Base-by-base conservation (phyloP, 1,140 invertebrate genomes). In the Bombus difficillimus region DNA sequence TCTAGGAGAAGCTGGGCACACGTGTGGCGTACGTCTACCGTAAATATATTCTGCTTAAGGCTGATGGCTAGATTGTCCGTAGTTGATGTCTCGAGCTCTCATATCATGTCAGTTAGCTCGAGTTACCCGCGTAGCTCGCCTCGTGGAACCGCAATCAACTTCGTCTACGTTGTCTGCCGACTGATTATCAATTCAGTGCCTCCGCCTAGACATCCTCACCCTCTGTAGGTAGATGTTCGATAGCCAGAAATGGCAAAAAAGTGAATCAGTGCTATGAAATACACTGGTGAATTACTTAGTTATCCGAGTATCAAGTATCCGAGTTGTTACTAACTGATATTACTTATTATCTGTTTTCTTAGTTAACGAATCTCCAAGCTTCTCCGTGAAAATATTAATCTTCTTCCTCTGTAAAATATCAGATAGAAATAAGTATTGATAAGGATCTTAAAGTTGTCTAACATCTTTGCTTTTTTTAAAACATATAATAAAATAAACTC, bases 31-130 rank as follows among this genome's bases (percentile, higher is more conserved):
- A 59, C 22, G n/a, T 74, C 25, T 83, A 81, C 78, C 85, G 87
- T 92, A 92, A 91, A 91, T 92, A 86, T 66, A 90, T 90, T 88
- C 87, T 90, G 75, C 88, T 92, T 90, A 91, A 92, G 89, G 87
- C 64, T 92, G 90, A 91, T 91, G 77, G 89, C 86, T 92, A 90
- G 91, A 92, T 91, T 91, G 89, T 90, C 69, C 68, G 84, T 90
- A 86, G 82, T 88, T 92, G 82, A 88, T 47, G 72, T 89, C 84
- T 89, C 83, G 81, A 39, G 79, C 72, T 88, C 85, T 81, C 85
- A 43, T 87, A 89, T 89, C 89, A 90, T 64, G 81, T 84, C 85
- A 84, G 89, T 91, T 88, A 88, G 87, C 82, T 79, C 76, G 43
- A 87, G 85, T 87, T 85, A 87, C 71, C 41, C 64, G 1, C 32